These are phyloP conservation scores for Bos indicus DNA, from an alignment of 2,113 vertebrate species.

Conservation along the genomic window DNA sequence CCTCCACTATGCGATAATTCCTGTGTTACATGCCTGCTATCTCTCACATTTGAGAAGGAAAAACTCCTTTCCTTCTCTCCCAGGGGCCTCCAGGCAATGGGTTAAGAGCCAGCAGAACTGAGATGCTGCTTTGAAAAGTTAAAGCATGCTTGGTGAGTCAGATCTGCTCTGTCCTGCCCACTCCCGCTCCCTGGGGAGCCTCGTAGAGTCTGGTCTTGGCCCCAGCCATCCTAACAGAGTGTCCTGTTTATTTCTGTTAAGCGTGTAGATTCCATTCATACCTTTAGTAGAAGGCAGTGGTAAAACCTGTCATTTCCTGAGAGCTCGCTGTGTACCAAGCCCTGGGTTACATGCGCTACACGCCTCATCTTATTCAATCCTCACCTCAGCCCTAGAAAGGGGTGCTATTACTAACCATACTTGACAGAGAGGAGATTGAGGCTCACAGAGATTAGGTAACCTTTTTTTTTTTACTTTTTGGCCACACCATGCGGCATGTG, in stretches of 20 bases:
- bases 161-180: background rate
- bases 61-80: background rate
- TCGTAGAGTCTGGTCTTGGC: background rate
- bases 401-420: background rate
- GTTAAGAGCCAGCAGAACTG: background rate
- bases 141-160: background rate
- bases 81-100: background rate
- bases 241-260: background rate
- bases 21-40: background rate
- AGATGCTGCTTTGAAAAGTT: background rate
- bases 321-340: background rate
- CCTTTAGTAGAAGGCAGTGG: background rate
- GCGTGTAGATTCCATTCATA: background rate
- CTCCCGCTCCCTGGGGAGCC: background rate
- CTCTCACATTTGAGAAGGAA: background rate
- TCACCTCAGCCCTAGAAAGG: background rate
- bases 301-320: background rate
- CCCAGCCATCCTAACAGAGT: background rate
- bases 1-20: background rate
- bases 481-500: rapidly evolving
- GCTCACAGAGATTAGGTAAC: background rate
- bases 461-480: background rate
- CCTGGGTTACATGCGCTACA: background rate
- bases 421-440: background rate
- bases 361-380: background rate